Conservation (phyloP, 2,797 vertebrate genomes). For the Melanogrammus aeglefinus region DNA sequence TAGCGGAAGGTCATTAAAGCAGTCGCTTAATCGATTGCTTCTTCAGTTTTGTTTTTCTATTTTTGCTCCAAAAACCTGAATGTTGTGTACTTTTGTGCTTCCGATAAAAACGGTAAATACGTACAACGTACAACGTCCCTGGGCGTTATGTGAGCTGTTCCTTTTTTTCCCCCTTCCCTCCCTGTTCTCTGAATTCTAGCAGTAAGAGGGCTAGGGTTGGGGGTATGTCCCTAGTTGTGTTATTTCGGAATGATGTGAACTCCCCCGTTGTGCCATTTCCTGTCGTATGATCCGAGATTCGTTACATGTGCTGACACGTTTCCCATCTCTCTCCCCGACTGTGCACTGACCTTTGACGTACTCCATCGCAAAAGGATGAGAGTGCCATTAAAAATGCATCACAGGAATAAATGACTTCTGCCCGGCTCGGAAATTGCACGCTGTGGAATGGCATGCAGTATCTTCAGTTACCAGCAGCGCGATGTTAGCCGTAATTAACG, state of each 20-base stretch:
- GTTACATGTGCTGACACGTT: slow-evolving; percentile 54
- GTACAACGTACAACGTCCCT: too few species aligned
- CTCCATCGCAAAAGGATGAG: neutral
- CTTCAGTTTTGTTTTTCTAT: neutral
- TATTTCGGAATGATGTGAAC: slow-evolving; percentile 14
- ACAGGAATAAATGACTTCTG: neutral
- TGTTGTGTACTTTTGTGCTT: too few species aligned
- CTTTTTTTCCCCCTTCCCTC: too few species aligned
- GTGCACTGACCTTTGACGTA: neutral
- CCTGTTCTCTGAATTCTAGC: slow-evolving; percentile 20
- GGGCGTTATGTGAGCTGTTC: too few species aligned
- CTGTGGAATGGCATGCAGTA: too few species aligned
- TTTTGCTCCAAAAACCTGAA: too few species aligned
- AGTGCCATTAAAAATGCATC: neutral
- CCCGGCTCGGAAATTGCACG: too few species aligned
- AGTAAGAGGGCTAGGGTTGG: too few species aligned
- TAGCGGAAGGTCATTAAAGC: slow-evolving; percentile 18
- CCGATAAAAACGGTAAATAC: too few species aligned
- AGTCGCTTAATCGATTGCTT: neutral
- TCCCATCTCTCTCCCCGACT: slow-evolving; percentile 35
- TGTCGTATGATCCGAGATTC: slow-evolving; percentile 17
- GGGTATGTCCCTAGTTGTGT: neutral
- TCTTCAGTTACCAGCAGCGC: too few species aligned
- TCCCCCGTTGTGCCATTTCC: too few species aligned
- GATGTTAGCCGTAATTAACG: too few species aligned